phyloP scores from a whole-genome alignment of 2,888 invertebrate species.

The Cylindroiulus punctatus region DNA sequence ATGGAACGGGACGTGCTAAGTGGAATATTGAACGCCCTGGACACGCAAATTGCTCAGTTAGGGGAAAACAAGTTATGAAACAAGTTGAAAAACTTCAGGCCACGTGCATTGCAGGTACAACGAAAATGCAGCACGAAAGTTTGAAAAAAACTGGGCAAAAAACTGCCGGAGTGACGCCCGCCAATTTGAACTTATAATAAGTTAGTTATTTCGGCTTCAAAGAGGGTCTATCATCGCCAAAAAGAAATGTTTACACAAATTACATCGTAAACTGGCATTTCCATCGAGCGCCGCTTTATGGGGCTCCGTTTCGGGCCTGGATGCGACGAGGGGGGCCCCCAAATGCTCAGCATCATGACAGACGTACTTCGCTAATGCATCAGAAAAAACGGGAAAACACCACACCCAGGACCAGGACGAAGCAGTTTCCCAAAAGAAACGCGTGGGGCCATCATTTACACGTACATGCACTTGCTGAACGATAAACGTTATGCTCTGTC shows the following conservation, averaged over 20 bases:
- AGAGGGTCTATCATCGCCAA: constrained; percentile 43
- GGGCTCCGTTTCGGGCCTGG: neutral
- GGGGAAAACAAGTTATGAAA: too few relatives aligned
- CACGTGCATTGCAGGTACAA: neutral
- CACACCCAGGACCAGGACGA: constrained; percentile 21
- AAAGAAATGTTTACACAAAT: constrained; percentile 47
- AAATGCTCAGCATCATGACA: constrained; percentile 37
- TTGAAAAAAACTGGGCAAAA: neutral
- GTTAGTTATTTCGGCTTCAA: constrained; percentile 45
- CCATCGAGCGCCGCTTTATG: constrained; percentile 41
- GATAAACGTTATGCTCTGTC: neutral
- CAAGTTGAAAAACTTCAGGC: neutral
- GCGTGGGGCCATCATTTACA: constrained; percentile 17
- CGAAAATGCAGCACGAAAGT: constrained; percentile 7
- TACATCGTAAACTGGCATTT: constrained; percentile 41
- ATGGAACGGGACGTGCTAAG: neutral
- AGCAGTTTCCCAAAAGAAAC: neutral
- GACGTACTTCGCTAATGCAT: constrained; percentile 36
- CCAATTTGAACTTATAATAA: constrained; percentile 41
- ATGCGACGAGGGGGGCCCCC: constrained; percentile 6
- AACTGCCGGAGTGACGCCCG: neutral
- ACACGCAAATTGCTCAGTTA: neutral
- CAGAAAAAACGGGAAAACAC: constrained; percentile 7
- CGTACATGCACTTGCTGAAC: neutral
- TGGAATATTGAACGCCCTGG: constrained; percentile 6